Percentiles rank a stretch among this genome's conserved stretches.
These are phyloP conservation scores for Pentamera pediparva DNA, from an alignment of 53 echinoderm and acorn worm genomes.

Conservation along the genomic window DNA sequence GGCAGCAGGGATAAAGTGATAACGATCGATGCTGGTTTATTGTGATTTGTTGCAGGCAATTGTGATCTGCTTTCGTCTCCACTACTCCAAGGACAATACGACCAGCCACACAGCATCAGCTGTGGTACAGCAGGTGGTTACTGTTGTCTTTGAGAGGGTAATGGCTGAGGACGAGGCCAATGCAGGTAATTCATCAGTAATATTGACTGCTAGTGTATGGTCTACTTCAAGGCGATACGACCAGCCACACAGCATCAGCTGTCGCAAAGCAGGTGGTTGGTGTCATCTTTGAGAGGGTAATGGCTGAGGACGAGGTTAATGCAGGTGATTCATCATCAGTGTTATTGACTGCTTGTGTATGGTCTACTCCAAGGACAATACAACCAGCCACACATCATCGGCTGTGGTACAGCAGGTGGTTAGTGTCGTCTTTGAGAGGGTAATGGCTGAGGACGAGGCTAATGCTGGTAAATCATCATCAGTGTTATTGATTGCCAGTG, in stretches of 20 bases:
- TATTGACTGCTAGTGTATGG: conserved; percentile 38
- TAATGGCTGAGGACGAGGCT: conserved; percentile 88
- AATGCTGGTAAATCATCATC: conserved; percentile 54
- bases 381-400: conserved; percentile 92
- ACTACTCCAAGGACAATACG: conserved; percentile 94
- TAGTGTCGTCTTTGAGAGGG: conserved; percentile 88
- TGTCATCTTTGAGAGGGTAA: conserved; percentile 78
- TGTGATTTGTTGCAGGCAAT: conserved; percentile 87
- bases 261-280: conserved; percentile 80
- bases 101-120: conserved; percentile 97
- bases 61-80: conserved; percentile 87
- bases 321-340: conserved; percentile 4
- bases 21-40: too few species aligned
- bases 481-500: neutral
- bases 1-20: too few species aligned
- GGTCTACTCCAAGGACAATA: conserved; percentile 93
- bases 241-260: conserved; percentile 87
- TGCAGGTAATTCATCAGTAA: conserved; percentile 47
- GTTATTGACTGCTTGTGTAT: conserved; percentile 56
- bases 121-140: conserved; percentile 88
- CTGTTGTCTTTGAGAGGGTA: conserved; percentile 90
- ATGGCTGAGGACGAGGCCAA: conserved; percentile 88
- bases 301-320: conserved; percentile 80
- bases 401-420: conserved; percentile 95
- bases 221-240: conserved; percentile 84